Conservation (phyloP, 2,888 invertebrate species). For the Masnerella sp. region DNA sequence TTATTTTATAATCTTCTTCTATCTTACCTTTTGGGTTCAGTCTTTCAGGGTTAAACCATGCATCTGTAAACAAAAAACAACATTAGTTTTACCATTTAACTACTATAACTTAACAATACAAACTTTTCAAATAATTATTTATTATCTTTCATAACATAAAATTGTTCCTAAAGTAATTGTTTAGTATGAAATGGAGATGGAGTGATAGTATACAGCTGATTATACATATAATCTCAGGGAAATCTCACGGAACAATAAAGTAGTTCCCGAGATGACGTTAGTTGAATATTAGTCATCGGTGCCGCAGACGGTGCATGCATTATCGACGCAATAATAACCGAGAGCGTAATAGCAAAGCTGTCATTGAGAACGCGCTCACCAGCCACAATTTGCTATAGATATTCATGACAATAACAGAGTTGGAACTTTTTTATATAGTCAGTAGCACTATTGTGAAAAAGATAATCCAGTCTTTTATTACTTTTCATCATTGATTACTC, state of each 20-base stretch:
- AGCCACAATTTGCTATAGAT: too few relatives aligned
- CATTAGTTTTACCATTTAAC: conserved; percentile 65
- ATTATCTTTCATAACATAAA: too few relatives aligned
- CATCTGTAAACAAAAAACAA: conserved; percentile 86
- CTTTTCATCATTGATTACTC: too few relatives aligned
- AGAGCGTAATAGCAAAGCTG: conserved; percentile 23
- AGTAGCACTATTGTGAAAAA: too few relatives aligned
- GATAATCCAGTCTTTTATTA: too few relatives aligned
- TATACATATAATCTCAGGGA: neutral
- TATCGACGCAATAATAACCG: conserved; percentile 18
- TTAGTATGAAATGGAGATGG: too few relatives aligned
- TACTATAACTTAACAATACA: conserved; percentile 49
- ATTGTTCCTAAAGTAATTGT: conserved; percentile 8
- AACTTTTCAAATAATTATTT: too few relatives aligned
- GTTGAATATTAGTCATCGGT: conserved; percentile 19
- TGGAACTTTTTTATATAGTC: too few relatives aligned
- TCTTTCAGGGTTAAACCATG: conserved; percentile 95
- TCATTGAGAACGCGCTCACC: conserved; percentile 18
- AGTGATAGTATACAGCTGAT: neutral
- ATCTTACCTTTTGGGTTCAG: conserved; percentile 93
- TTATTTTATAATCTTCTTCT: too few relatives aligned
- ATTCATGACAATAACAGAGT: too few relatives aligned
- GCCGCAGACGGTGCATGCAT: neutral
- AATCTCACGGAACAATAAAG: neutral
- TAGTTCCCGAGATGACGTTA: conserved; percentile 25